A percentile compares a stretch with the other conserved stretches of the same genome.
phyloP scores from a whole-genome alignment of 2,113 vertebrate species.

The Lepus timidus region DNA sequence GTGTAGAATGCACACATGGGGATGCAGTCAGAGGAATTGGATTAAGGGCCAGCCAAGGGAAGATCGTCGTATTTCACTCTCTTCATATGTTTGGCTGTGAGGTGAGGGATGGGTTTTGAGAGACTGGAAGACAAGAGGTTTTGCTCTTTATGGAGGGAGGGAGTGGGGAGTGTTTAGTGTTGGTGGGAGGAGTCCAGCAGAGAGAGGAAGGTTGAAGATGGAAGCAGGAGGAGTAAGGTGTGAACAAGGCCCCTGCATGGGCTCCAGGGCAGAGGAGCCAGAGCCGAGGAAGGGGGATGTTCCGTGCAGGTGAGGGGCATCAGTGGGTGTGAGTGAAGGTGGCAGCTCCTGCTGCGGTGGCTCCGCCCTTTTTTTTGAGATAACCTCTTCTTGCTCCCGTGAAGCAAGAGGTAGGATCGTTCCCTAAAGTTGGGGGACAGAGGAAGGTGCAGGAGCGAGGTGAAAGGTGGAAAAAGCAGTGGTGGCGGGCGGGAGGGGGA shows the following conservation, averaged over 20 bases:
- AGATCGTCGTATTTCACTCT: background rate
- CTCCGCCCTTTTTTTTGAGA: background rate
- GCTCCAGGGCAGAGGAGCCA: background rate
- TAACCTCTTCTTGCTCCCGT: background rate
- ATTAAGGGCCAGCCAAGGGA: background rate
- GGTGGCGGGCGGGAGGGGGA: rapidly evolving
- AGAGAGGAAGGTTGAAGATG: background rate
- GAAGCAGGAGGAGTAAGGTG: background rate
- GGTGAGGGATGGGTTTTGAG: background rate
- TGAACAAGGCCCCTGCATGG: rapidly evolving
- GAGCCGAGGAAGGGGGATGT: background rate
- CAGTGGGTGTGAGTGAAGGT: background rate
- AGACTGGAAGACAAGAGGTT: background rate
- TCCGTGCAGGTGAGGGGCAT: no score
- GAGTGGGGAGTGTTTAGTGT: background rate
- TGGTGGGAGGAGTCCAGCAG: background rate
- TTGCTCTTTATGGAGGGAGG: background rate
- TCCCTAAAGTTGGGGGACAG: background rate
- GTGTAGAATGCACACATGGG: background rate
- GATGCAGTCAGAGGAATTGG: background rate
- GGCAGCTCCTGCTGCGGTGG: background rate
- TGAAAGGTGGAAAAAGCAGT: background rate
- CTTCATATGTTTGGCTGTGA: background rate
- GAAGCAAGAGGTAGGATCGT: background rate
- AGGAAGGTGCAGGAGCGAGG: background rate